Percentiles rank a stretch among this genome's conserved stretches.
These are phyloP conservation scores for Bambusicola thoracicus DNA, from an alignment of 2,113 vertebrate species.

Conservation along the genomic window DNA sequence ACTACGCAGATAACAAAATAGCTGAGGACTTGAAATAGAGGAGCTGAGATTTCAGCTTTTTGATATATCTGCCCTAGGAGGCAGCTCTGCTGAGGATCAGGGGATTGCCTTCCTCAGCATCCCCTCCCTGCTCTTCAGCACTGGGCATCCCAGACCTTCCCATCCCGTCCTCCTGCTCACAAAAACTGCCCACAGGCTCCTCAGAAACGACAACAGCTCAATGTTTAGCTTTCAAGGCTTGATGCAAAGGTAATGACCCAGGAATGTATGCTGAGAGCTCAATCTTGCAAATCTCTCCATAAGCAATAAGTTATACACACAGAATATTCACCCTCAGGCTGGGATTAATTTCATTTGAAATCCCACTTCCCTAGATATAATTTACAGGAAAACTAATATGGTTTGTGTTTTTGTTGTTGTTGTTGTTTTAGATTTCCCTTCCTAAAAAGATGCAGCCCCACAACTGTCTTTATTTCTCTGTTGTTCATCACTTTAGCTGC, in stretches of 20 bases:
- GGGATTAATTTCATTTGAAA: not conserved
- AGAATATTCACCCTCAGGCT: not conserved
- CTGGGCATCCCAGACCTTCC: not conserved
- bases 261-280: not conserved
- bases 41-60: not conserved
- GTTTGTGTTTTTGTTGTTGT: not conserved
- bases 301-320: rapidly evolving
- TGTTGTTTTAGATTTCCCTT: not conserved
- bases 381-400: not conserved
- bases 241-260: not conserved
- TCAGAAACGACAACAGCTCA: not conserved
- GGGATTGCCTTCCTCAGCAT: not conserved
- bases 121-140: not conserved
- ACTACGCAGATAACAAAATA: not conserved
- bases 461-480: not conserved
- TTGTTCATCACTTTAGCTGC: not conserved
- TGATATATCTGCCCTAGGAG: not conserved
- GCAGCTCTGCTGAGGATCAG: not conserved
- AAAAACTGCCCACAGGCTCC: rapidly evolving
- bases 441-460: not conserved
- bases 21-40: not conserved
- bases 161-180: not conserved
- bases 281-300: not conserved
- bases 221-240: not conserved
- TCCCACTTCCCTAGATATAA: not conserved